Conservation (phyloP, 2,888 invertebrate genomes). For the Rotaria magnacalcarata region DNA sequence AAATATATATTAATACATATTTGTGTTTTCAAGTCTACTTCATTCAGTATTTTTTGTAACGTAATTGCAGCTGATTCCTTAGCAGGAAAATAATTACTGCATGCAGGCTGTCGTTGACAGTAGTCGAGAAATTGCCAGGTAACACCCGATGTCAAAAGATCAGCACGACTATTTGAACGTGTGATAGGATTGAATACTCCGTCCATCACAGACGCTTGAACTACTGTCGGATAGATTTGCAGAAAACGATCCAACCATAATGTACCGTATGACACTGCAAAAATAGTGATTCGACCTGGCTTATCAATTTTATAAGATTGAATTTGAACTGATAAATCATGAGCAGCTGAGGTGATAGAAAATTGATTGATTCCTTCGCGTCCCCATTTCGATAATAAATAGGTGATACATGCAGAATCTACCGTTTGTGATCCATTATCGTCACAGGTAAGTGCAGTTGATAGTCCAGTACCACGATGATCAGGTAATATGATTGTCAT, state of each 20-base stretch:
- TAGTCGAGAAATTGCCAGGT: no score
- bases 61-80: no score
- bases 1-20: no score
- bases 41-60: no score
- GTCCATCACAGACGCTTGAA: background rate
- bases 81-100: no score
- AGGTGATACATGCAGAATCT: background rate
- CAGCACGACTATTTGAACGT: no score
- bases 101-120: no score
- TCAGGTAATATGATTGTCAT: background rate
- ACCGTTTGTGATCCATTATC: background rate
- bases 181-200: no score
- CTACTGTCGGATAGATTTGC: background rate
- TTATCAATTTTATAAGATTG: background rate
- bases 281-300: background rate
- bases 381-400: background rate
- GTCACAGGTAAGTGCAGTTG: background rate
- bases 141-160: no score
- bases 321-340: background rate
- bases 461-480: background rate
- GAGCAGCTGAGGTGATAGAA: background rate
- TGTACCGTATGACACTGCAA: background rate
- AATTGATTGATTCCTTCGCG: background rate
- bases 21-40: no score
- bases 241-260: slow-evolving; percentile 23